phyloP scores from a whole-genome alignment of 1,140 invertebrate species.

The Cydia fagiglandana region DNA sequence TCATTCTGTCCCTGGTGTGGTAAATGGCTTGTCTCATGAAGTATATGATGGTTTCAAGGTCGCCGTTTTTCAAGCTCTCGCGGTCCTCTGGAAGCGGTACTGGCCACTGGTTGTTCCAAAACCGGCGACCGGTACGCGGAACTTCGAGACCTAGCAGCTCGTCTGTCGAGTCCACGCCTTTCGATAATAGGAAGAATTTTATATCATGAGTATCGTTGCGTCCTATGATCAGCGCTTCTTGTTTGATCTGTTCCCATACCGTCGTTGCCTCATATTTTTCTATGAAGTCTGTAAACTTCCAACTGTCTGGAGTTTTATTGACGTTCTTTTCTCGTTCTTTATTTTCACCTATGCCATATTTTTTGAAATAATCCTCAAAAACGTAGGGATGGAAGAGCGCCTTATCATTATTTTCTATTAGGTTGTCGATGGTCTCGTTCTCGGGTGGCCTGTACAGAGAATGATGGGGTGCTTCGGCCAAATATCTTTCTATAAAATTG shows the following conservation, averaged over 20 bases:
- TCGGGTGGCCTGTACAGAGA: neutral
- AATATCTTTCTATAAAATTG: neutral
- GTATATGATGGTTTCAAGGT: neutral
- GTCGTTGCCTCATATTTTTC: neutral
- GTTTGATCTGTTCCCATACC: neutral
- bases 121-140: neutral
- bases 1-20: slow-evolving; percentile 30
- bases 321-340: neutral
- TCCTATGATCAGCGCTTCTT: neutral
- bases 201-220: neutral
- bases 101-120: slow-evolving; percentile 2
- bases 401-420: neutral
- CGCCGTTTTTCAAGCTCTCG: neutral
- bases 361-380: neutral
- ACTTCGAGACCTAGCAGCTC: neutral
- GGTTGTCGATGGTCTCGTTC: neutral
- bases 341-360: neutral
- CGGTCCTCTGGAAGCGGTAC: neutral
- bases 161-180: neutral
- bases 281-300: slow-evolving; percentile 26
- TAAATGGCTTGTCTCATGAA: slow-evolving; percentile 32
- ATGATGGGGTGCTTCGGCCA: neutral
- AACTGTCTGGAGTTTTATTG: neutral
- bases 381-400: neutral
- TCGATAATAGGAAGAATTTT: neutral